These are phyloP conservation scores for Pagrus major DNA, from an alignment of 2,113 vertebrate genomes.

Conservation along the genomic window DNA sequence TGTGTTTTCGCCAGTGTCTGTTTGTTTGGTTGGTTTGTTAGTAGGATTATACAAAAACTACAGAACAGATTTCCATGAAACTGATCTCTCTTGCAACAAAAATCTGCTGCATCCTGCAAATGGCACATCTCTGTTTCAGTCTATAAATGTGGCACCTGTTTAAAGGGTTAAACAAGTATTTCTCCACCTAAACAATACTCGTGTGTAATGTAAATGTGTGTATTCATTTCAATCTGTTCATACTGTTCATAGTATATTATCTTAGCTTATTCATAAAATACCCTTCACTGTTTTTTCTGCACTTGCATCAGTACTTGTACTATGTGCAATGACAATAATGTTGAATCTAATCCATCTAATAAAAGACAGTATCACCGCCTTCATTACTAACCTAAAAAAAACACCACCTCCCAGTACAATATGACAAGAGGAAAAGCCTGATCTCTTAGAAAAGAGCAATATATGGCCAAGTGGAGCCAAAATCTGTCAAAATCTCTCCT, in stretches of 20 bases:
- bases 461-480: not conserved
- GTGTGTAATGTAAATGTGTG: too few relatives aligned
- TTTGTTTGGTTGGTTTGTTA: too few relatives aligned
- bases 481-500: slow-evolving; percentile 3
- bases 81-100: slow-evolving; percentile 6
- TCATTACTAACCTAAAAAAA: not conserved
- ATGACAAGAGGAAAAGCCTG: not conserved
- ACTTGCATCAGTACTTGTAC: too few relatives aligned
- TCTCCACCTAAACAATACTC: not conserved
- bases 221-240: too few relatives aligned
- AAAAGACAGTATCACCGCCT: not conserved
- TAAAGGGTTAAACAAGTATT: slow-evolving; percentile 15
- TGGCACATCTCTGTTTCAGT: slow-evolving; percentile 22
- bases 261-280: too few relatives aligned
- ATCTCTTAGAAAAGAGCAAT: not conserved
- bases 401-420: not conserved
- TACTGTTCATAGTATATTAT: too few relatives aligned
- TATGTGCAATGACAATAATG: too few relatives aligned
- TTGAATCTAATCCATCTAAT: too few relatives aligned
- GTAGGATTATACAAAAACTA: too few relatives aligned
- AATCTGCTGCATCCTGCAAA: slow-evolving; percentile 8
- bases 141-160: slow-evolving; percentile 13
- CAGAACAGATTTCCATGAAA: too few relatives aligned
- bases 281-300: too few relatives aligned
- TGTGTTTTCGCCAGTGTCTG: too few relatives aligned